These are phyloP conservation scores for Thamnophis sirtalis DNA, from an alignment of 2,113 vertebrate genomes.

Conservation along the genomic window DNA sequence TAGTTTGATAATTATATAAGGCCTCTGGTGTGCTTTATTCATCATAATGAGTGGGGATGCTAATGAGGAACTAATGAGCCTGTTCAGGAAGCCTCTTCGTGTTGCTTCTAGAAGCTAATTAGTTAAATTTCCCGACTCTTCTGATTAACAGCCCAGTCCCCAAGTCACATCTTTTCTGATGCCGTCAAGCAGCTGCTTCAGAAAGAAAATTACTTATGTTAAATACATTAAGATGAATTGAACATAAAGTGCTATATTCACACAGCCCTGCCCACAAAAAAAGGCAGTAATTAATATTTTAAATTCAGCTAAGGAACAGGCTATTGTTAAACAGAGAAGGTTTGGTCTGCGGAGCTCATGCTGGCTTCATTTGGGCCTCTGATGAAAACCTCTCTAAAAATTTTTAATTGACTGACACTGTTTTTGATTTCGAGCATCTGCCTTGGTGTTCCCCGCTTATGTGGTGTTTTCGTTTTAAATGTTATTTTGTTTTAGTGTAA, in stretches of 20 bases:
- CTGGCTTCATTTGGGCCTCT: not conserved
- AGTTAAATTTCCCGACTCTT: slow-evolving; percentile 9
- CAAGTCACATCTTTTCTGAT: not conserved
- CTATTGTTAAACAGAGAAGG: not conserved
- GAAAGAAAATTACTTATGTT: not conserved
- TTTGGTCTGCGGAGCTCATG: not conserved
- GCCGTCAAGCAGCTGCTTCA: not conserved
- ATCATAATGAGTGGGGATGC: not conserved
- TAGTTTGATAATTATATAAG: not conserved
- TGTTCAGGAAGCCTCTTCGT: not conserved
- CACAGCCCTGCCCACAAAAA: not conserved
- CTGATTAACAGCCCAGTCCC: not conserved
- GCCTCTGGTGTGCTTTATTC: not conserved
- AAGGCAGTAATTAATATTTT: not conserved
- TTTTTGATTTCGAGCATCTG: not conserved
- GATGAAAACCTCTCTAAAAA: not conserved
- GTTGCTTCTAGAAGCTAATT: not conserved
- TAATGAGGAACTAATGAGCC: slow-evolving; percentile 24
- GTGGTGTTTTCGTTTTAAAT: not conserved
- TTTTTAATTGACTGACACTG: not conserved
- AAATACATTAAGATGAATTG: not conserved
- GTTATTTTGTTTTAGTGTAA: not conserved
- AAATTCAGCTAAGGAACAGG: not conserved
- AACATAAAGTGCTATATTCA: not conserved
- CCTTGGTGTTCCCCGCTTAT: not conserved